Evolutionary conservation across 1,140 invertebrate species (phyloP), one percentile per base, ranked within the genome.

Genomic region (Aphelinus certus): DNA sequence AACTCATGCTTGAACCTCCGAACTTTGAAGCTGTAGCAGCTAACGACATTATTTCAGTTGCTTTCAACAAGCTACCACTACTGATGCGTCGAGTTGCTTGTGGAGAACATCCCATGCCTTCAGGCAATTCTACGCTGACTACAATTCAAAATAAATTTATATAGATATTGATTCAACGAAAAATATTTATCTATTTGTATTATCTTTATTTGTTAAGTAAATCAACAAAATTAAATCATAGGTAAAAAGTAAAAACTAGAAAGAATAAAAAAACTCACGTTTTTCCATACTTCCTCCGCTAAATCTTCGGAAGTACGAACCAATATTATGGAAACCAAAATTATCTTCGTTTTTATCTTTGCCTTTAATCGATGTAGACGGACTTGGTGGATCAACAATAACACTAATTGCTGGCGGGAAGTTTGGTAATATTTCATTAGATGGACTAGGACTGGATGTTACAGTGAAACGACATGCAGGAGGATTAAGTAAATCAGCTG

Each of bases 31-130:
- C 89, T 26, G 88, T 88, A n/a, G 90, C 90, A 57, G 90, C 89
- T 4, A 92, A 81, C 6, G 87, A 86, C 0, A 90, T 89, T 3
- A 73, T 51, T 57, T 90, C 86, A 83, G 91, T 90, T 10, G 90
- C 89, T 83, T 93, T 94, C 77, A 94, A 90, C 61, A 95, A 90
- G 84, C 93, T 94, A 66, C 93, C 93, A 77, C 93, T 93, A 64
- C 93, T 94, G 82, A 95, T 94, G 70, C 94, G 88, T 79, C 94
- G 88, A 51, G 93, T 94, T 26, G 93, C 93, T 65, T 93, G 92
- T 5, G 93, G 92, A 6, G 93, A 94, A 71, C 85, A 88, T n/a
- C 86, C 86, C 0, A 80, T 81, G 5, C 71, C 75, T 48, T 87
- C 86, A 46, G 83, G 85, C 56, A 85, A 75, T 75, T 88, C 87